Conservation (phyloP, 2,888 invertebrate genomes). For the Acanthopleura granulata region DNA sequence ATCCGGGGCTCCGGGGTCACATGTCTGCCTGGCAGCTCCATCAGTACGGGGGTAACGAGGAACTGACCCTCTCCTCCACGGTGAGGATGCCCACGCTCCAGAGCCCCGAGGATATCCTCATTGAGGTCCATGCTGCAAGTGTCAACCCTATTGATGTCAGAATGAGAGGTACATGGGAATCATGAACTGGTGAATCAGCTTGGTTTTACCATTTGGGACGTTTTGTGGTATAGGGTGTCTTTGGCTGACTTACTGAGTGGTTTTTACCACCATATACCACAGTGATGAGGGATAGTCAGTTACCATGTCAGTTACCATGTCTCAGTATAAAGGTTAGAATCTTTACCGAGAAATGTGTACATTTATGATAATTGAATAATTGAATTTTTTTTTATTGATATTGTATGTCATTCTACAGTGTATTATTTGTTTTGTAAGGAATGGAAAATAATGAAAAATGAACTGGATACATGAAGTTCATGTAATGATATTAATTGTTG, state of each 20-base stretch:
- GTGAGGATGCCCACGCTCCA: slow-evolving; percentile 79
- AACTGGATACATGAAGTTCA: too few species aligned
- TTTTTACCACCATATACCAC: too few species aligned
- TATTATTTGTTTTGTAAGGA: too few species aligned
- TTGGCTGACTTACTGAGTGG: neutral
- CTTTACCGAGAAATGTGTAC: too few species aligned
- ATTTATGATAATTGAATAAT: too few species aligned
- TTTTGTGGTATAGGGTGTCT: neutral
- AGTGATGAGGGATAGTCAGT: too few species aligned
- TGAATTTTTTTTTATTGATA: too few species aligned
- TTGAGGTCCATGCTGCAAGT: slow-evolving; percentile 87
- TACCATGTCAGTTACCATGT: too few species aligned
- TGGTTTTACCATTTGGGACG: neutral
- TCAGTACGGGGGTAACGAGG: slow-evolving; percentile 77
- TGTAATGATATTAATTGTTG: too few species aligned
- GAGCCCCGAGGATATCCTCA: slow-evolving; percentile 81
- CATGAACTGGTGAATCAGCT: neutral
- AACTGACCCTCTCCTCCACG: slow-evolving; percentile 77
- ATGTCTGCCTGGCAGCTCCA: slow-evolving; percentile 82
- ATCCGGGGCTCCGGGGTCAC: slow-evolving; percentile 22
- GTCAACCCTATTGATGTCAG: slow-evolving; percentile 92
- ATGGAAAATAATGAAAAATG: too few species aligned
- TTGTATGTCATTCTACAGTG: too few species aligned
- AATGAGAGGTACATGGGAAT: slow-evolving; percentile 78
- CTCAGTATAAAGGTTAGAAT: too few species aligned